Base-by-base conservation (phyloP, 2,888 invertebrate genomes). In the Trissonchulus sp. region DNA sequence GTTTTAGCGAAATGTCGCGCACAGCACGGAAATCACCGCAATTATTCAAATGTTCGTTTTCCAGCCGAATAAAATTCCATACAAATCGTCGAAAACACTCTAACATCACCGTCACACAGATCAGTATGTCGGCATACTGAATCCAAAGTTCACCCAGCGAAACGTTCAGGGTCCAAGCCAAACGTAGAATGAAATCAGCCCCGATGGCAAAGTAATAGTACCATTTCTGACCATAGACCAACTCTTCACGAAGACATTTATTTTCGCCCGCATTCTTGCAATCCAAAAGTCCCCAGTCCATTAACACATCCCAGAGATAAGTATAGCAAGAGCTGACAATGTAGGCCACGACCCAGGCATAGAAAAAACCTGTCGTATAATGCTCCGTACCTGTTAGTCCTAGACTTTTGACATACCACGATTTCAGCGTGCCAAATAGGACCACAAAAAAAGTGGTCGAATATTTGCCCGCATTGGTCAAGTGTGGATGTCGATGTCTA, bases 51-150 rank as follows among this genome's bases (percentile, higher is more conserved):
- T 99, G 99, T 85, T 99, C 99, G 88, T 99, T 99, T 88, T 99
- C 99, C 82, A 99, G 86, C 0, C 99, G 97, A 88, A 99, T 97
- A 87, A 94, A 99, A 87, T 99, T 99, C 99, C 99, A 99, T 69
- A 99, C 90, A 87, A 98, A 99, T 75, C 98, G 90, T 83, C 88
- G 77, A 78, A 83, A 81, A 1, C 82, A 79, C 78, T 83, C 83
- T 38, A 83, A 77, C 23, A 82, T 82, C 0, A 82, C 81, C 72
- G 83, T 83, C 1, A 83, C 79, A 15, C 31, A 31, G 8, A 80
- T 80, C 68, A 83, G 76, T 34, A 82, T 15, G 28, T 72, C 73
- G 3, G 35, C 35, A n/a, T 73, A 23, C 2, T 23, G 3, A 2
- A 2, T n/a, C 74, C 30, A 31, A n/a, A 36, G 37, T 30, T 69